A percentile compares a stretch with the other conserved stretches of the same genome.
phyloP scores from a whole-genome alignment of 2,113 vertebrate genomes.

The Hippocampus mohnikei region DNA sequence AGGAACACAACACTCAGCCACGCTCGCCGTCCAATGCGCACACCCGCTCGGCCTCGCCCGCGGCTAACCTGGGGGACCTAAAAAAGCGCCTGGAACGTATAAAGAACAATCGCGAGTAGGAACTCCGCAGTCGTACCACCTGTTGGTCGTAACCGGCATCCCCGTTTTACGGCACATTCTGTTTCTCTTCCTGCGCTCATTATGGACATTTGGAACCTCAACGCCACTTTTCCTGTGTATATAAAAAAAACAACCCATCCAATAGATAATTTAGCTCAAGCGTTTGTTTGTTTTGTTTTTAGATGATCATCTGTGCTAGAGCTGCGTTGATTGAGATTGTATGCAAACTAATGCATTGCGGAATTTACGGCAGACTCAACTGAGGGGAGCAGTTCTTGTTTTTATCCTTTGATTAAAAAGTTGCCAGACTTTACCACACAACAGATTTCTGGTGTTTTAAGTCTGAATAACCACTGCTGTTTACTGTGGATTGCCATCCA shows the following conservation, averaged over 20 bases:
- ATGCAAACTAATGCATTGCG: neutral
- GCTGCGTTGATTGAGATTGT: neutral
- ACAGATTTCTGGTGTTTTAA: neutral
- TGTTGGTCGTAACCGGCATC: slow-evolving; percentile 7
- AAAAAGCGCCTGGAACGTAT: slow-evolving; percentile 98
- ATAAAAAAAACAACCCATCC: neutral
- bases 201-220: slow-evolving; percentile 19
- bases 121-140: neutral
- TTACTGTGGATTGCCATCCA: neutral
- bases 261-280: neutral
- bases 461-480: neutral
- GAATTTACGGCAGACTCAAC: neutral
- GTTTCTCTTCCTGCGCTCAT: slow-evolving; percentile 29
- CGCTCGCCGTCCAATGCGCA: slow-evolving; percentile 70
- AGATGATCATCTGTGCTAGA: neutral
- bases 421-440: neutral
- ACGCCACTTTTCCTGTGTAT: slow-evolving; percentile 1
- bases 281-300: neutral
- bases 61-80: slow-evolving; percentile 96
- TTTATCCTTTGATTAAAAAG: slow-evolving; percentile 1
- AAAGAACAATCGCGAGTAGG: slow-evolving; percentile 93
- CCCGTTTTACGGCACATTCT: slow-evolving; percentile 3
- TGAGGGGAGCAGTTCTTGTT: neutral
- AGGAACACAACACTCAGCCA: slow-evolving; percentile 85
- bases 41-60: slow-evolving; percentile 77